Percentiles rank a stretch among this genome's conserved stretches.
phyloP scores from a whole-genome alignment of 2,113 vertebrate genomes.

The Ariopsis seemanni region DNA sequence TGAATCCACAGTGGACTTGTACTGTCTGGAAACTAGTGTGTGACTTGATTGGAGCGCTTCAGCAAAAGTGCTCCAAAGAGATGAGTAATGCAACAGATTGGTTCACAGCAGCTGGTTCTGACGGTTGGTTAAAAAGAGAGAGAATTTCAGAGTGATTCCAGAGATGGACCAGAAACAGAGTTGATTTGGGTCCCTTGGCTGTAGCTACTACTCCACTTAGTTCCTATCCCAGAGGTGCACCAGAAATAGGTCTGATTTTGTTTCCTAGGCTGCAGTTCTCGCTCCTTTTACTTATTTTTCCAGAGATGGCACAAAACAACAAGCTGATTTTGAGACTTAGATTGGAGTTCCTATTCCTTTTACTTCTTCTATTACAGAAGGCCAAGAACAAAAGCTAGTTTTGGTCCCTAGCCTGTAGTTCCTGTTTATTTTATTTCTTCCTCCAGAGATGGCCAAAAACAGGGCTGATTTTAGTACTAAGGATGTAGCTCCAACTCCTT shows the following conservation, averaged over 20 bases:
- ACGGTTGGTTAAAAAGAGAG: background rate
- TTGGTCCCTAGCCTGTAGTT: background rate
- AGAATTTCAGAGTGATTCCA: background rate
- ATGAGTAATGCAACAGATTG: background rate
- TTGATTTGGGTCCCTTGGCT: background rate
- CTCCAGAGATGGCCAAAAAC: background rate
- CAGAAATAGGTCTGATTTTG: too few relatives aligned
- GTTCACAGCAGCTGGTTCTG: background rate
- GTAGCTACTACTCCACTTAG: too few relatives aligned
- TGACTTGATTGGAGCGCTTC: slow-evolving; percentile 8
- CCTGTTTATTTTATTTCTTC: background rate
- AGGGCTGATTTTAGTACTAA: background rate
- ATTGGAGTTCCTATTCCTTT: background rate
- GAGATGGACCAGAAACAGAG: background rate
- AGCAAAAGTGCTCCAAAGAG: background rate
- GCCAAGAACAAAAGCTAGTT: background rate
- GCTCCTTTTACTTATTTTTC: too few relatives aligned
- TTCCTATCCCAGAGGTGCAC: too few relatives aligned
- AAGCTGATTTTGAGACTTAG: too few relatives aligned
- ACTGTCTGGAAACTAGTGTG: background rate
- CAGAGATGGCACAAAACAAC: background rate
- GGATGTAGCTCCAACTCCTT: background rate
- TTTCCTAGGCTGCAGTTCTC: background rate
- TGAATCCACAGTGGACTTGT: slow-evolving; percentile 1
- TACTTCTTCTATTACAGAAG: background rate